Evolutionary conservation across 2,888 invertebrate species (phyloP), one percentile per base, ranked within the genome.

Genomic region (Hymenopus coronatus): DNA sequence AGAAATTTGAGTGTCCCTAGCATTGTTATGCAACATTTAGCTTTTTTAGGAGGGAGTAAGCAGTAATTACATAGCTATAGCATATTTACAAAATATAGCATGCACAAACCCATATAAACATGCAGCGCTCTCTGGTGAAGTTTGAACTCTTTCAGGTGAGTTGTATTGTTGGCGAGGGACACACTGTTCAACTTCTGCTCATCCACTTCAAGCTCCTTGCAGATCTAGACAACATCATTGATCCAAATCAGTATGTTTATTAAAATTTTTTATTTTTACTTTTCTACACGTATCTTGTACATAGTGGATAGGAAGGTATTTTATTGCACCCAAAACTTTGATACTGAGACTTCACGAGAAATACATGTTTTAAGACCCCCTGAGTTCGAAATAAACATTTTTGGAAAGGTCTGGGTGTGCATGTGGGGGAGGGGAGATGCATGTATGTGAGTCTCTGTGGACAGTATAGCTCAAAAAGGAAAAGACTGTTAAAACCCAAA

Each of bases 51-150:
- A 6, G 20, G 20, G 20, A 4, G 20, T 70, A 70, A 20, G 20
- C 1, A 54, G 0, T 54, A 54, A 15, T 54, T 3, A 70, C 20
- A 20, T 70, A 70, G 54, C 25, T 25, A 14, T 70, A 70, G 20
- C 54, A 70, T 70, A 70, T 70, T 70, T 70, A 70, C 54, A 70
- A 20, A 85, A 46, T 85, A 27, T 85, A 70, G 28, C 28, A 83
- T 27, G 82, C 40, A 90, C 92, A 93, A 93, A 96, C 96, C 96
- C 94, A 96, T 95, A 92, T 97, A 96, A 27, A 99, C 99, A 93
- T 99, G 99, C 46, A 96, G 93, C 6, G 98, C 98, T 91, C 99
- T 95, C 92, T 98, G 97, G 90, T 95, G 95, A 81, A 99, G 94
- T 93, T 98, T 97, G 92, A 98, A 97, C 91, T 94, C 94, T 90